phyloP scores from a whole-genome alignment of 1,140 invertebrate species.

The Conus ventricosus region DNA sequence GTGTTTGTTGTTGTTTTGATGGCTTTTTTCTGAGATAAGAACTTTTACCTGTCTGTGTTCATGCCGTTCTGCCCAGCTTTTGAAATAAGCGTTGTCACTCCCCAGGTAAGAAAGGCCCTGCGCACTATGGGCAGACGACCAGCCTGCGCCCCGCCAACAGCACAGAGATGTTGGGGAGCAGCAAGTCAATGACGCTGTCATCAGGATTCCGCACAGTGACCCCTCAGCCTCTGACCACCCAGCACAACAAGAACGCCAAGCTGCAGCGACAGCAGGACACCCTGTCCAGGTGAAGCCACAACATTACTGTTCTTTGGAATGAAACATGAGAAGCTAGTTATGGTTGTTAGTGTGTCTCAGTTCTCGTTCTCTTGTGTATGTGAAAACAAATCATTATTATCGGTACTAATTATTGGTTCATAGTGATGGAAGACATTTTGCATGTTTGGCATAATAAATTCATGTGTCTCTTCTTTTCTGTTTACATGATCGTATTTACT shows the following conservation, averaged over 20 bases:
- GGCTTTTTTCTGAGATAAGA: too few relatives aligned
- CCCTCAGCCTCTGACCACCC: constrained; percentile 55
- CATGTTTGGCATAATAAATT: too few relatives aligned
- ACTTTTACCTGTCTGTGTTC: too few relatives aligned
- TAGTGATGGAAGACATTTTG: too few relatives aligned
- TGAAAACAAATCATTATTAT: background rate
- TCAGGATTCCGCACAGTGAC: constrained; percentile 56
- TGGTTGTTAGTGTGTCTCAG: background rate
- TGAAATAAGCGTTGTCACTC: background rate
- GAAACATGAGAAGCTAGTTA: background rate
- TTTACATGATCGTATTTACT: too few relatives aligned
- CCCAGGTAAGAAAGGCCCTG: background rate
- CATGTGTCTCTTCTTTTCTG: too few relatives aligned
- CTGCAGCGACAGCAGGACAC: constrained; percentile 3
- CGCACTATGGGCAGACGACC: constrained; percentile 9
- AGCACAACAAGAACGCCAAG: constrained; percentile 55
- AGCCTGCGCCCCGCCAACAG: constrained; percentile 31
- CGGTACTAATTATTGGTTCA: too few relatives aligned
- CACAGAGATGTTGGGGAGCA: constrained; percentile 23
- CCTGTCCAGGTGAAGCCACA: constrained; percentile 5
- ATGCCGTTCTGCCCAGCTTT: too few relatives aligned
- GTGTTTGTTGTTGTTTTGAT: too few relatives aligned
- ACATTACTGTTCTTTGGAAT: too few relatives aligned
- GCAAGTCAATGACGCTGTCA: constrained; percentile 26
- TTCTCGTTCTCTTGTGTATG: background rate